Evolutionary conservation across 2,113 vertebrate genomes (phyloP).

Genomic region (Ornithorhynchus anatinus): DNA sequence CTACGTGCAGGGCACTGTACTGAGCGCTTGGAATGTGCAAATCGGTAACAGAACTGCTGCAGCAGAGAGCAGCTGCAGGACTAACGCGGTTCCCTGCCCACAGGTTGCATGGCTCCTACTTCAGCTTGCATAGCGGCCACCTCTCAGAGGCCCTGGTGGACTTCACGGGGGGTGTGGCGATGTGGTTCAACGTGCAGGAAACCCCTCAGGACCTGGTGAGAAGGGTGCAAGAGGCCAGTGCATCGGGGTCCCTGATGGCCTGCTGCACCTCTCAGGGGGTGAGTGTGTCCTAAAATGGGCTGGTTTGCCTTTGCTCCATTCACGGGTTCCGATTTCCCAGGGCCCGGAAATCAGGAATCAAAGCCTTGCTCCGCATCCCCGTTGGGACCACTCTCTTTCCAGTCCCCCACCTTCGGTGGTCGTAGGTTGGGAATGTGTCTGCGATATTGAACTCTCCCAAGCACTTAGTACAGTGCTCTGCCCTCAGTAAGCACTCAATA

Average conservation of each 20-base stretch:
- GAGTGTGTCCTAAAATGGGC: not conserved
- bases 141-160: constrained; percentile 86
- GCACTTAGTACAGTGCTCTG: too few relatives aligned
- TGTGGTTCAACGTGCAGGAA: constrained; percentile 56
- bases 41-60: too few relatives aligned
- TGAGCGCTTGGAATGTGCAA: too few relatives aligned
- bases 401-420: too few relatives aligned
- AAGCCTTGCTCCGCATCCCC: not conserved
- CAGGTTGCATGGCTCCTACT: constrained; percentile 88
- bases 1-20: too few relatives aligned
- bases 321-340: not conserved
- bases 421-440: too few relatives aligned
- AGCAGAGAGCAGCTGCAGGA: too few relatives aligned
- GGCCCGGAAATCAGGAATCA: not conserved
- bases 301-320: not conserved
- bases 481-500: too few relatives aligned
- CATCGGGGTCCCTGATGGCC: constrained; percentile 75
- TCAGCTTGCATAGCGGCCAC: constrained; percentile 77
- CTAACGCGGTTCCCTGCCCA: not conserved
- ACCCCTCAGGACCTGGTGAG: constrained; percentile 65
- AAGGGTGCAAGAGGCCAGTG: constrained; percentile 71
- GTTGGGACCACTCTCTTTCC: too few relatives aligned
- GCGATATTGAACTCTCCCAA: too few relatives aligned
- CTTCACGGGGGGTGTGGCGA: constrained; percentile 86
- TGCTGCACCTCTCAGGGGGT: constrained; percentile 77